Conservation (phyloP, 2,888 invertebrate genomes). For the Sthenelais limicola region DNA sequence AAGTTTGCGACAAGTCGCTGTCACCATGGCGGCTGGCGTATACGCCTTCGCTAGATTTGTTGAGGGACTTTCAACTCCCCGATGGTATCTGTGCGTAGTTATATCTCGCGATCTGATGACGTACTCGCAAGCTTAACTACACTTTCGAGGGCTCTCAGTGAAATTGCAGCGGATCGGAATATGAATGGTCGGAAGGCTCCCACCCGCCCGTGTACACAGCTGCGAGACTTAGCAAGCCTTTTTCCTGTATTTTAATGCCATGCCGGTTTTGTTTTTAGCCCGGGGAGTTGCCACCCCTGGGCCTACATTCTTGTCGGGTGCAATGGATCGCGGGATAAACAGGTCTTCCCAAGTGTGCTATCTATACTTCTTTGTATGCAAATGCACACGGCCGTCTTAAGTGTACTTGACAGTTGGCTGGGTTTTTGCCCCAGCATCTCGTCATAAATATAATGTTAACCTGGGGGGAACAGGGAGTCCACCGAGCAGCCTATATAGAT, state of each 20-base stretch:
- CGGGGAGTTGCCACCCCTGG: background rate
- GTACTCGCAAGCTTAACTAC: slow-evolving; percentile 9
- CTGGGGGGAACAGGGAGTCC: slow-evolving; percentile 1
- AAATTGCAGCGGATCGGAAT: slow-evolving; percentile 11
- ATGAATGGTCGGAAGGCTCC: slow-evolving; percentile 3
- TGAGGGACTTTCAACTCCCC: slow-evolving; percentile 4
- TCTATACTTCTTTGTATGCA: slow-evolving; percentile 36
- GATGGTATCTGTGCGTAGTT: slow-evolving; percentile 6
- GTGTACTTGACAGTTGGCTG: slow-evolving; percentile 37
- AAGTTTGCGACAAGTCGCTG: background rate
- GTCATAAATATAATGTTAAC: slow-evolving; percentile 20
- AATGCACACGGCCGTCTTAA: slow-evolving; percentile 19
- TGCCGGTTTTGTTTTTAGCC: background rate
- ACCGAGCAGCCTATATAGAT: no score
- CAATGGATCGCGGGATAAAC: slow-evolving; percentile 24
- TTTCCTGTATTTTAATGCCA: background rate
- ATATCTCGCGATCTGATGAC: slow-evolving; percentile 14
- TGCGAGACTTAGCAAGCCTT: background rate
- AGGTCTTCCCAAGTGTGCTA: slow-evolving; percentile 18
- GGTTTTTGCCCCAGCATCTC: slow-evolving; percentile 11
- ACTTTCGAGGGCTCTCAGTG: slow-evolving; percentile 15
- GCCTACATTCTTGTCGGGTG: background rate
- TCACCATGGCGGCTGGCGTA: background rate
- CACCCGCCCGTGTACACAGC: no score
- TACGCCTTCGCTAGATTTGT: slow-evolving; percentile 8